A percentile compares a stretch with the other conserved stretches of the same genome.
phyloP scores from a whole-genome alignment of 2,888 invertebrate species.

The Clepsis dumicolana region DNA sequence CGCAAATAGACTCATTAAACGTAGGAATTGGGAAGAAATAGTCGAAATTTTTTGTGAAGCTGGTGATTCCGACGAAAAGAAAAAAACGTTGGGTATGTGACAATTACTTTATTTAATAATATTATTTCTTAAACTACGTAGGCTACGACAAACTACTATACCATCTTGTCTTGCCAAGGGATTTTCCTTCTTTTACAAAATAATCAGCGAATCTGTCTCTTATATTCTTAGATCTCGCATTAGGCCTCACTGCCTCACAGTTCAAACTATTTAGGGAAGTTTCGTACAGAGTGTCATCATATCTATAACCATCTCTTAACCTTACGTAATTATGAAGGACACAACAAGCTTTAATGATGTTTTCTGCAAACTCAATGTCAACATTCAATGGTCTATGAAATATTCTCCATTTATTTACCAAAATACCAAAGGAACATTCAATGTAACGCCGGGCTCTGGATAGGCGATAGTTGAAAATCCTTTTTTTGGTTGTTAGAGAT shows the following conservation, averaged over 20 bases:
- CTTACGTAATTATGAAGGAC: constrained; percentile 40
- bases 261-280: too few relatives aligned
- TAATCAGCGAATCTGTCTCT: constrained; percentile 12
- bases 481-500: constrained; percentile 31
- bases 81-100: too few relatives aligned
- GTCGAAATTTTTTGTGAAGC: constrained; percentile 39
- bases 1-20: constrained; percentile 32
- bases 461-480: constrained; percentile 41
- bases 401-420: constrained; percentile 44
- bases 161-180: constrained; percentile 10
- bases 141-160: too few relatives aligned
- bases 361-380: constrained; percentile 35
- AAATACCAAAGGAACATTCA: constrained; percentile 39
- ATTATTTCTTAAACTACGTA: too few relatives aligned
- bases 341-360: constrained; percentile 41
- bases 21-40: constrained; percentile 39
- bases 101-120: too few relatives aligned
- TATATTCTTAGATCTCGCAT: too few relatives aligned
- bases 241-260: too few relatives aligned
- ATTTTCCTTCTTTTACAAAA: not conserved
- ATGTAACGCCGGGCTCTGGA: constrained; percentile 42
- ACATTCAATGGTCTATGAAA: constrained; percentile 43
- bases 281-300: constrained; percentile 14
- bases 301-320: constrained; percentile 18
- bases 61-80: constrained; percentile 29